These are phyloP conservation scores for Alethe castanea DNA, from an alignment of 2,113 vertebrate genomes.

Conservation along the genomic window DNA sequence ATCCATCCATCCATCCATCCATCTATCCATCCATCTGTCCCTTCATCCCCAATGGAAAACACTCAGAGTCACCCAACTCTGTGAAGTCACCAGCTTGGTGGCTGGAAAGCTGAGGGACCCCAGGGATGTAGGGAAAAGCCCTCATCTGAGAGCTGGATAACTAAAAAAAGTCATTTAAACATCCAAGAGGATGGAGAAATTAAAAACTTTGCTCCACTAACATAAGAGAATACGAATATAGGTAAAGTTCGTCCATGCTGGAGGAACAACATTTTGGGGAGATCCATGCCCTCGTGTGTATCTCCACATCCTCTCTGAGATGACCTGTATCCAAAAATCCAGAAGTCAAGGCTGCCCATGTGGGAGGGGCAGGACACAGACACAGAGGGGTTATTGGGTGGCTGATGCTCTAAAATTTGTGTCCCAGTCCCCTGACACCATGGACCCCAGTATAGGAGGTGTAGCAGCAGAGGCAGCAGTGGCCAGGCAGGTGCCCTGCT, in stretches of 20 bases:
- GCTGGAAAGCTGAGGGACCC: neutral
- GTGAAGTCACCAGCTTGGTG: neutral
- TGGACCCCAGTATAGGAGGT: fast-evolving
- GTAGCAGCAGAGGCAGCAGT: neutral
- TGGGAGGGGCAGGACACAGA: neutral
- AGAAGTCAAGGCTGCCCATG: fast-evolving
- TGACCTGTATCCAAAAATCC: too few species aligned
- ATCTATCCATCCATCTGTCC: neutral
- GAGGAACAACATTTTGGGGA: neutral
- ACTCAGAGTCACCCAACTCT: neutral
- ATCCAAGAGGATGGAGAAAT: neutral
- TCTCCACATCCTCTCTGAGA: neutral
- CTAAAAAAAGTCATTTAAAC: neutral
- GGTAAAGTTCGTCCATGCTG: neutral
- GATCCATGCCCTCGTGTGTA: fast-evolving
- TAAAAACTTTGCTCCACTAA: neutral
- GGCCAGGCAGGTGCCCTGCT: fast-evolving
- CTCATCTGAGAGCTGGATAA: neutral
- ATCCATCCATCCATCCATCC: too few species aligned
- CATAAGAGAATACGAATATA: neutral
- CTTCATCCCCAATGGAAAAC: neutral
- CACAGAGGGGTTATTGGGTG: fast-evolving
- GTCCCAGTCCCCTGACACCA: fast-evolving
- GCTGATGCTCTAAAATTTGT: neutral
- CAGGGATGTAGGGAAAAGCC: neutral